Evolutionary conservation across 2,888 invertebrate genomes (phyloP), one percentile per base, ranked within the genome.

Genomic region (Microctonus hyperodae): DNA sequence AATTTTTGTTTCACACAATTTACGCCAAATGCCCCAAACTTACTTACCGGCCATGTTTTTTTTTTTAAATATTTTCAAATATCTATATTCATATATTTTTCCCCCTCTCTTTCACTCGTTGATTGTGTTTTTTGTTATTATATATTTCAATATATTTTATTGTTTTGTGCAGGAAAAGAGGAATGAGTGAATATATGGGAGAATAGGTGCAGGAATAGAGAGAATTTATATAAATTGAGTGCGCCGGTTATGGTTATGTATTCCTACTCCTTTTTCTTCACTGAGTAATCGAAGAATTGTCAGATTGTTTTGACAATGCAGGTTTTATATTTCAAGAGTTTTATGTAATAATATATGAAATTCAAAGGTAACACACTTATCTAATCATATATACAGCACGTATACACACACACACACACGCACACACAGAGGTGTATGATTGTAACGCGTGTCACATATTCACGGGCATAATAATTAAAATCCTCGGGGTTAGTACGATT

Each of bases 1-100:
- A 63, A 9, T 48, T 48, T 20, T 50, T n/a, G 0, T 40, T 10
- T 55, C n/a, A 55, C 31, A 25, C 7, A 37, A 25, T 40, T 20
- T 50, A n/a, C 25, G 22, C 31, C 31, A 25, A 31, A 28, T 56
- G 33, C 31, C 50, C 35, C 48, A 20, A 28, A 25, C 35, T 50
- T 59, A 67, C 67, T 67, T 59, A 67, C 67, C 67, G 63, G 67
- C 67, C 67, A 67, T 67, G 57, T 63, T 67, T 67, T 50, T 48
- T 23, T 53, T 35, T 22, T 25, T 62, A 23, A n/a, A 16, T 22
- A 31, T 13, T 16, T 11, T 33, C 16, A 25, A 59, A 48, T 50
- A 51, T 20, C n/a, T 61, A 20, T 37, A n/a, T 60, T 28, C 22
- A 11, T 62, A 35, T 37, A 25, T 35, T 51, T 22, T 62, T 37